A percentile compares a stretch with the other conserved stretches of the same genome.
Conservation (phyloP, 2,113 vertebrate species). For the Paedocypris sp. region DNA sequence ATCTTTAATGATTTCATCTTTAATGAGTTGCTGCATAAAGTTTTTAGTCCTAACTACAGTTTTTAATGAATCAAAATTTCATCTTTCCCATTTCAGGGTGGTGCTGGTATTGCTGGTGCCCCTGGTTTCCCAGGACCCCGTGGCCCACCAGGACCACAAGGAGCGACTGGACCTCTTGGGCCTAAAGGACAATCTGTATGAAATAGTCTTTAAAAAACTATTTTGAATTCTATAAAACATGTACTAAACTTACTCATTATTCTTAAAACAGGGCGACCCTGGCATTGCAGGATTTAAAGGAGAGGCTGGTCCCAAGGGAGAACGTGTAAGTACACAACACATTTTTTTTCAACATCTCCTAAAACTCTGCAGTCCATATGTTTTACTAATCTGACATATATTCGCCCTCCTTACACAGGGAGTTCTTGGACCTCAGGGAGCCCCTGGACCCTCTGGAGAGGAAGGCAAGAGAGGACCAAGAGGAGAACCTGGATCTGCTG, state of each 20-base stretch:
- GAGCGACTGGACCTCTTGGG: constrained; percentile 84
- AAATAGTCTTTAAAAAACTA: neutral
- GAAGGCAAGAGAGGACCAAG: constrained; percentile 92
- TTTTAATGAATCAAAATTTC: neutral
- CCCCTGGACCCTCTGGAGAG: constrained; percentile 77
- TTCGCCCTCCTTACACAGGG: constrained; percentile 56
- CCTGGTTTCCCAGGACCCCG: constrained; percentile 93
- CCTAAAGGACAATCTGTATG: constrained; percentile 90
- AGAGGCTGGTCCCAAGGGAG: constrained; percentile 89
- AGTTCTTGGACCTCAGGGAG: constrained; percentile 75
- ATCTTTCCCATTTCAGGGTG: constrained; percentile 61
- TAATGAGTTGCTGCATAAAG: neutral
- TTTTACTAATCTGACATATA: neutral
- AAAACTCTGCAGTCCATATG: neutral
- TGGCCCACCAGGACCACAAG: constrained; percentile 91
- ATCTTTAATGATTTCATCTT: neutral
- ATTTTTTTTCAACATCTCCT: neutral
- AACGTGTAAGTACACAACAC: constrained; percentile 69
- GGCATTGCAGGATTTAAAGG: constrained; percentile 92
- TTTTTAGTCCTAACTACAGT: neutral
- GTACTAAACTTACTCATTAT: neutral
- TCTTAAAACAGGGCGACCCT: constrained; percentile 75
- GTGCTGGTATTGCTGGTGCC: constrained; percentile 83
- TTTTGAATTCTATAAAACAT: neutral
- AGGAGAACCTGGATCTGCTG: constrained; percentile 83